A percentile compares a stretch with the other conserved stretches of the same genome.
Conservation (phyloP, 2,797 vertebrate genomes). For the Pampus argenteus region DNA sequence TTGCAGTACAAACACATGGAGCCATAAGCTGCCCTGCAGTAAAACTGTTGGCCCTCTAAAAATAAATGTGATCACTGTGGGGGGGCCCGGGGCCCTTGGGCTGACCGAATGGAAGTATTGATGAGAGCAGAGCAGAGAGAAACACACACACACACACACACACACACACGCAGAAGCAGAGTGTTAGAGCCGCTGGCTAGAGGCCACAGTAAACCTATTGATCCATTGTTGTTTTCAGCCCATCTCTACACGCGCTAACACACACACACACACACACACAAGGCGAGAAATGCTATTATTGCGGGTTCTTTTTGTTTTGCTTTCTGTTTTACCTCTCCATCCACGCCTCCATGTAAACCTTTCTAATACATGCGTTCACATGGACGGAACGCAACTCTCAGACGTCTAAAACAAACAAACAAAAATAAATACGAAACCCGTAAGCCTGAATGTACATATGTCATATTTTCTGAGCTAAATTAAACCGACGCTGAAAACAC, state of each 20-base stretch:
- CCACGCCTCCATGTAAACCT: slow-evolving; percentile 44
- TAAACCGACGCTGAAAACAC: too few species aligned
- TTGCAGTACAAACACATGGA: slow-evolving; percentile 43
- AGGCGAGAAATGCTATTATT: slow-evolving; percentile 31
- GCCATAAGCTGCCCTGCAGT: slow-evolving; percentile 48
- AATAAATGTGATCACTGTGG: slow-evolving; percentile 74
- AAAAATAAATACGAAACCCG: not conserved
- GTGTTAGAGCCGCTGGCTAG: slow-evolving; percentile 74
- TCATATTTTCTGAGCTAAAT: not conserved
- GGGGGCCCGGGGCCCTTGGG: slow-evolving; percentile 60
- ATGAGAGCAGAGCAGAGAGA: slow-evolving; percentile 61
- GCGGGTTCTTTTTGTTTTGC: slow-evolving; percentile 39
- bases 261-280: slow-evolving; percentile 34
- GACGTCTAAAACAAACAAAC: slow-evolving; percentile 10
- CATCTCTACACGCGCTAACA: slow-evolving; percentile 47
- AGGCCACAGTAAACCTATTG: slow-evolving; percentile 80
- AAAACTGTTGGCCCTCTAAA: slow-evolving; percentile 68
- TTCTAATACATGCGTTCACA: slow-evolving; percentile 24
- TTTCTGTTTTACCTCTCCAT: slow-evolving; percentile 20
- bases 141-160: slow-evolving; percentile 24
- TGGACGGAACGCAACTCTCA: slow-evolving; percentile 2
- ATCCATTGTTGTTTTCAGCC: slow-evolving; percentile 77
- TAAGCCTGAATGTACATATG: not conserved
- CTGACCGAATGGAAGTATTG: slow-evolving; percentile 75
- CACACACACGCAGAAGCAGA: slow-evolving; percentile 34